These are phyloP conservation scores for Zapornia atra DNA, from an alignment of 2,113 vertebrate genomes.

Conservation along the genomic window DNA sequence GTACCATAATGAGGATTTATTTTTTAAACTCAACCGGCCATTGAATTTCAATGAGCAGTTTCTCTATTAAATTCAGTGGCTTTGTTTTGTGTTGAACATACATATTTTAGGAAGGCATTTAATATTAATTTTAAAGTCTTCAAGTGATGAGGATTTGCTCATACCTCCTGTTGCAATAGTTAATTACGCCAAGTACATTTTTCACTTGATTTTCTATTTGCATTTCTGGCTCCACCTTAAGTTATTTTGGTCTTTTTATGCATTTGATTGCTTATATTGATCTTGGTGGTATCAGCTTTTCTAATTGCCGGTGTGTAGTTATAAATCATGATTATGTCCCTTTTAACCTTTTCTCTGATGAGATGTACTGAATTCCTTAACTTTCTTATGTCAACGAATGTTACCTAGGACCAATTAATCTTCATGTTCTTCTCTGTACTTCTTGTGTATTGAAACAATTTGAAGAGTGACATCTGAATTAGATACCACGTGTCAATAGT, in stretches of 20 bases:
- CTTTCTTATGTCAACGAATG: slow-evolving; percentile 22
- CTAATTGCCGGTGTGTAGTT: slow-evolving; percentile 46
- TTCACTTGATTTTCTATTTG: slow-evolving; percentile 59
- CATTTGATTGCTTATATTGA: slow-evolving; percentile 60
- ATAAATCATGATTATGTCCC: slow-evolving; percentile 56
- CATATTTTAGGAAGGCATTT: slow-evolving; percentile 34
- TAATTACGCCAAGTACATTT: slow-evolving; percentile 50
- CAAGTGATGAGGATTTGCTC: slow-evolving; percentile 33
- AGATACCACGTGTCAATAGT: background rate
- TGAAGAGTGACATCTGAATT: background rate
- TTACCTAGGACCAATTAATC: slow-evolving; percentile 18
- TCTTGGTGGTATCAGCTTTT: slow-evolving; percentile 55
- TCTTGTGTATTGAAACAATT: slow-evolving; percentile 6
- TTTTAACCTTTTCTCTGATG: slow-evolving; percentile 66
- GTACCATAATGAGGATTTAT: slow-evolving; percentile 34
- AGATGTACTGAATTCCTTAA: slow-evolving; percentile 49
- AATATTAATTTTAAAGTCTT: slow-evolving; percentile 53
- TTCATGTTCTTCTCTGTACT: background rate
- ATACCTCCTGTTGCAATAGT: slow-evolving; percentile 39
- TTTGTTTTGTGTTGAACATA: slow-evolving; percentile 48
- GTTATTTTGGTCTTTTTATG: slow-evolving; percentile 58
- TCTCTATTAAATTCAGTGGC: slow-evolving; percentile 18
- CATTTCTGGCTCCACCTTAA: slow-evolving; percentile 58
- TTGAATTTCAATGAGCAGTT: slow-evolving; percentile 23
- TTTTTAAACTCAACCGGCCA: slow-evolving; percentile 39